Percentiles rank a stretch among this genome's conserved stretches.
Conservation (phyloP, 1,140 invertebrate genomes). For the Samia ricini region DNA sequence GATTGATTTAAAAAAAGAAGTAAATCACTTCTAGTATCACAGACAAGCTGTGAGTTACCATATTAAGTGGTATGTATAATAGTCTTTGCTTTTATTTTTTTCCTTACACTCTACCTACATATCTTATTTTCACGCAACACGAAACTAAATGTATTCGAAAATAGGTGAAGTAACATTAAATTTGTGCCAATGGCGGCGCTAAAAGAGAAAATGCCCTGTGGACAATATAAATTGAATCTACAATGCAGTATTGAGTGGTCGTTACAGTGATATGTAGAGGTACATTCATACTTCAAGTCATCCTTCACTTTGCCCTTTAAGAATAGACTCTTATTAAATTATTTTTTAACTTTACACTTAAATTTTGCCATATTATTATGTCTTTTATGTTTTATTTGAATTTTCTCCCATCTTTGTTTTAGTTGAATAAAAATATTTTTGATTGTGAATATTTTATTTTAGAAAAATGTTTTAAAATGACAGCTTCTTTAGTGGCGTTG, state of each 20-base stretch:
- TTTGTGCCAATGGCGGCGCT: conserved; percentile 20
- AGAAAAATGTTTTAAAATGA: too few relatives aligned
- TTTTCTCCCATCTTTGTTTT: too few relatives aligned
- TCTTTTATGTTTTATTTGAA: too few relatives aligned
- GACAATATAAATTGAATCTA: conserved; percentile 67
- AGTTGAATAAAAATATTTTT: too few relatives aligned
- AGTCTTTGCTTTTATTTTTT: neutral
- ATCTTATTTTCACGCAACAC: conserved; percentile 36
- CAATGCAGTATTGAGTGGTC: conserved; percentile 58
- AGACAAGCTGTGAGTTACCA: conserved; percentile 1
- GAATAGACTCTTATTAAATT: neutral
- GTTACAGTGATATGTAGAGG: conserved; percentile 59
- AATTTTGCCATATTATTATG: too few relatives aligned
- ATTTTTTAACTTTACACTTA: neutral
- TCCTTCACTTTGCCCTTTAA: conserved; percentile 22
- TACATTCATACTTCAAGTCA: conserved; percentile 20
- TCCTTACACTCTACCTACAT: neutral
- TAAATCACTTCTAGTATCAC: neutral
- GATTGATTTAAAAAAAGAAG: too few relatives aligned
- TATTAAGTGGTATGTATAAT: neutral
- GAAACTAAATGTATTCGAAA: conserved; percentile 49
- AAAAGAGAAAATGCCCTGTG: conserved; percentile 58
- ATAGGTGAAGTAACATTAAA: conserved; percentile 27
- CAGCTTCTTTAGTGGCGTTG: too few relatives aligned
- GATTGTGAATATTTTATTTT: too few relatives aligned